phyloP scores from a whole-genome alignment of 1,140 invertebrate species.

The Schlechtendalia chinensis region DNA sequence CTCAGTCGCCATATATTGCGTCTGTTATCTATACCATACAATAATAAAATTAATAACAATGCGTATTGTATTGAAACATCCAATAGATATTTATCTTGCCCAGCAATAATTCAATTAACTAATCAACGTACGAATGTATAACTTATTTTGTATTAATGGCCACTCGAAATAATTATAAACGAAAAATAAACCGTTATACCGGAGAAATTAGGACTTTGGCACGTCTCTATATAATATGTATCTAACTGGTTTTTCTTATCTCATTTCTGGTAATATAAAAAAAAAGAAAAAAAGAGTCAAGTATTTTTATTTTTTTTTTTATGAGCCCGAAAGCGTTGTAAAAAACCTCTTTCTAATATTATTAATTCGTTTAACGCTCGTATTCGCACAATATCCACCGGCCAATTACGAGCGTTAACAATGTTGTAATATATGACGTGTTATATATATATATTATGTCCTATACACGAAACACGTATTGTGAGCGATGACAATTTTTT shows the following conservation, averaged over 20 bases:
- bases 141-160: background rate
- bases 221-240: background rate
- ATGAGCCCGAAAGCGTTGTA: background rate
- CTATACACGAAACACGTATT: background rate
- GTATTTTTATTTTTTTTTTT: background rate
- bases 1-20: no score
- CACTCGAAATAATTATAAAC: background rate
- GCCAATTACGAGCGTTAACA: background rate
- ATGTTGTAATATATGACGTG: no score
- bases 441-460: background rate
- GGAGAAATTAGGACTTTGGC: background rate
- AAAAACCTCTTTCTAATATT: slow-evolving; percentile 8
- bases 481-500: background rate
- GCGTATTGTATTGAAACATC: no score
- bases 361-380: background rate
- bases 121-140: no score
- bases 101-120: no score
- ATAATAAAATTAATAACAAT: no score
- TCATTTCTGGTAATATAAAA: background rate
- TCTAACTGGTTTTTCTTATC: background rate
- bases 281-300: no score
- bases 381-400: background rate
- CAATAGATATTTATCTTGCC: no score
- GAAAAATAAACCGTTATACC: background rate
- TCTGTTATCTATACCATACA: no score